These are phyloP conservation scores for Hypotaenidia philippensis DNA, from an alignment of 2,797 vertebrate genomes.

Conservation along the genomic window DNA sequence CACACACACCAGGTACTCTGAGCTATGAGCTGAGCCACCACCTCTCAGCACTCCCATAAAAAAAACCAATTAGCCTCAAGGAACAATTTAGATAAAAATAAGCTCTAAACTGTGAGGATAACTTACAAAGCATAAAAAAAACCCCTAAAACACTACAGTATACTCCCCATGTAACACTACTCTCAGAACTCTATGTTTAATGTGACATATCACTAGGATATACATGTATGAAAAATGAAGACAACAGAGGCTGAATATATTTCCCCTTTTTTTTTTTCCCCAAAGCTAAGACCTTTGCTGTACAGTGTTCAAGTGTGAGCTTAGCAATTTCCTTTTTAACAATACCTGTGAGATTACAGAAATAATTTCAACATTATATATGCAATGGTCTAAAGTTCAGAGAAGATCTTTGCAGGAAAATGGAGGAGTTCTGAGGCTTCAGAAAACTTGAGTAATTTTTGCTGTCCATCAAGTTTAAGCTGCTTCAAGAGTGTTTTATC, in stretches of 20 bases:
- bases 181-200: neutral
- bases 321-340: neutral
- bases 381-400: neutral
- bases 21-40: neutral
- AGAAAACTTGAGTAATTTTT: neutral
- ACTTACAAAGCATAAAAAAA: neutral
- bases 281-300: neutral
- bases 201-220: neutral
- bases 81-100: neutral
- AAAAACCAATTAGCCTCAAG: neutral
- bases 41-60: neutral
- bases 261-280: neutral
- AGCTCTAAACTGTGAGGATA: neutral
- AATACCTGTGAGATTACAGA: neutral
- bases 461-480: neutral
- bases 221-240: neutral
- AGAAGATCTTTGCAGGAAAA: neutral
- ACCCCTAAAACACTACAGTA: neutral
- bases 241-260: neutral
- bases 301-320: rapidly evolving
- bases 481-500: neutral
- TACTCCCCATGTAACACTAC: neutral
- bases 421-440: neutral
- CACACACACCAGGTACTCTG: neutral
- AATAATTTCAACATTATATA: neutral